These are phyloP conservation scores for Smittia aterrima DNA, from an alignment of 2,888 invertebrate genomes.

Conservation along the genomic window DNA sequence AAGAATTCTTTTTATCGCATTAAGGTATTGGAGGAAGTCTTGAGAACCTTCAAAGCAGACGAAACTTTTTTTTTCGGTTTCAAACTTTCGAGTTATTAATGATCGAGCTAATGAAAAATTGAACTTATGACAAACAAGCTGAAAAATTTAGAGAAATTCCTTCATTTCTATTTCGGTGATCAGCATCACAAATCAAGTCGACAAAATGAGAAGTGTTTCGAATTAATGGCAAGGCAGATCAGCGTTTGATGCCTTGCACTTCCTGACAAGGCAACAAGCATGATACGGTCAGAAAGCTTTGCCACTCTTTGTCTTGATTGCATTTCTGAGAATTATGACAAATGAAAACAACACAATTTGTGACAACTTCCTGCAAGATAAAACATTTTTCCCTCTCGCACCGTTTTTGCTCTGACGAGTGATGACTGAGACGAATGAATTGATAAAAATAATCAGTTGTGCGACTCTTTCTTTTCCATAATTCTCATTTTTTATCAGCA, in stretches of 20 bases:
- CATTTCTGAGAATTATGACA: conserved; percentile 29
- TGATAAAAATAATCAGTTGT: conserved; percentile 25
- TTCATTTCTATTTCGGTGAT: neutral
- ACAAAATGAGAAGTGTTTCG: neutral
- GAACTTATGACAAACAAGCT: neutral
- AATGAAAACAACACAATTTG: conserved; percentile 36
- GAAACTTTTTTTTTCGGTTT: neutral
- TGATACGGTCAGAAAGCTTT: conserved; percentile 19
- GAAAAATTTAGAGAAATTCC: conserved; percentile 3
- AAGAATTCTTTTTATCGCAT: conserved; percentile 17
- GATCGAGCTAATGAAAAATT: conserved; percentile 22
- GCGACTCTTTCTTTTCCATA: conserved; percentile 6
- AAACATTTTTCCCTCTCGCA: conserved; percentile 1
- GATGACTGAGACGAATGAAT: conserved; percentile 1
- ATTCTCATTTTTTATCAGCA: conserved; percentile 15
- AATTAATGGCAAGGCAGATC: neutral
- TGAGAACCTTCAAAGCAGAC: neutral
- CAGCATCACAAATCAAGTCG: neutral
- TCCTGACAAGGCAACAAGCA: conserved; percentile 1
- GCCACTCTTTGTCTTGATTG: conserved; percentile 15
- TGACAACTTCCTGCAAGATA: conserved; percentile 41
- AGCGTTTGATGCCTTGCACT: neutral
- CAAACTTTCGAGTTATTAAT: conserved; percentile 2
- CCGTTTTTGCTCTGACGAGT: conserved; percentile 25
- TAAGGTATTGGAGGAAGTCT: conserved; percentile 2